A percentile compares a stretch with the other conserved stretches of the same genome.
Conservation (phyloP, 2,888 invertebrate genomes). For the Elaeidobius kamerunicus region DNA sequence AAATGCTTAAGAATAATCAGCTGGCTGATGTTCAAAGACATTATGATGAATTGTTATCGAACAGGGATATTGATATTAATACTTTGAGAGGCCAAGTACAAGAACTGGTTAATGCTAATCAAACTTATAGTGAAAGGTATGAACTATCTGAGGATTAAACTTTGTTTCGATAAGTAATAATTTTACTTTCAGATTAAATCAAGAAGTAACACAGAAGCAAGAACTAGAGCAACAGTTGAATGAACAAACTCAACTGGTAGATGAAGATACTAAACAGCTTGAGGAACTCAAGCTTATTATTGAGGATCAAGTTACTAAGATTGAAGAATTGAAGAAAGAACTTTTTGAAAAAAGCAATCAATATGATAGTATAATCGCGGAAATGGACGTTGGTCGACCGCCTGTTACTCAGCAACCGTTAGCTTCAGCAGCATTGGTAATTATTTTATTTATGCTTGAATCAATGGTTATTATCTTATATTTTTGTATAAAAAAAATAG, state of each 20-base stretch:
- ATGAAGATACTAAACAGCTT: slow-evolving; percentile 57
- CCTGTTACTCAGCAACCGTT: slow-evolving; percentile 34
- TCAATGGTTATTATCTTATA: slow-evolving; percentile 2
- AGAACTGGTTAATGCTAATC: slow-evolving; percentile 29
- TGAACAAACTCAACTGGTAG: slow-evolving; percentile 54
- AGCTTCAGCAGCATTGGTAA: slow-evolving; percentile 16
- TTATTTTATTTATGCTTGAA: neutral
- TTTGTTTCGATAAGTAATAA: too few relatives aligned
- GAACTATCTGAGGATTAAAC: slow-evolving; percentile 12
- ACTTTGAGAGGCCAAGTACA: slow-evolving; percentile 38
- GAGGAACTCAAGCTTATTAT: slow-evolving; percentile 59
- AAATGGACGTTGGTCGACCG: slow-evolving; percentile 43
- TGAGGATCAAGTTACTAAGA: slow-evolving; percentile 69
- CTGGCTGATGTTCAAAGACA: slow-evolving; percentile 35
- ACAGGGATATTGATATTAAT: slow-evolving; percentile 42
- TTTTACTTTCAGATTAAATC: slow-evolving; percentile 26
- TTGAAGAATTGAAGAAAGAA: slow-evolving; percentile 69
- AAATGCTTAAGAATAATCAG: slow-evolving; percentile 31
- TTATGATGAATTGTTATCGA: slow-evolving; percentile 40
- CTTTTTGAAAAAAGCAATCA: slow-evolving; percentile 59
- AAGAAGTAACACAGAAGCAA: slow-evolving; percentile 33
- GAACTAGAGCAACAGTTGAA: slow-evolving; percentile 55
- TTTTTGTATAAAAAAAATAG: too few relatives aligned
- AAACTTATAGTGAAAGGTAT: slow-evolving; percentile 26
- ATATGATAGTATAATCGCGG: slow-evolving; percentile 52